Percentiles rank a stretch among this genome's conserved stretches.
Evolutionary conservation across 92 coral and sea anemone genomes (phyloP).

Genomic region (Siderastrea radians): DNA sequence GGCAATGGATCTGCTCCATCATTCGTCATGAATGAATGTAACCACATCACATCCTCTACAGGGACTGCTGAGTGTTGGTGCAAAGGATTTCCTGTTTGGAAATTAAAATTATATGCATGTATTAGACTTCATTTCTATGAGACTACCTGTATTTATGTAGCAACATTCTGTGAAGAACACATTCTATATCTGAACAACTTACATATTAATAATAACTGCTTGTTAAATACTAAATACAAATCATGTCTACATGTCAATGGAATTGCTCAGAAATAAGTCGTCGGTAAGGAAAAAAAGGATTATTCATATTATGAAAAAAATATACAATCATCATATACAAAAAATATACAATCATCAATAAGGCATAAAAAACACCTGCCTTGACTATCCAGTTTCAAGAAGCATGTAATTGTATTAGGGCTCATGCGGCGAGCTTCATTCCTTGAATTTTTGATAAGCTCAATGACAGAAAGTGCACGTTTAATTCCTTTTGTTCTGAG

Average conservation of each 20-base stretch:
- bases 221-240: too few species aligned
- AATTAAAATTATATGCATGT: not conserved
- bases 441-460: conserved; percentile 44
- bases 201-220: too few species aligned
- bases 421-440: conserved; percentile 57
- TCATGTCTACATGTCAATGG: too few species aligned
- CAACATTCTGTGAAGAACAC: too few species aligned
- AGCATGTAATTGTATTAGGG: conserved; percentile 20
- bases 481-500: conserved; percentile 52
- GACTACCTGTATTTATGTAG: too few species aligned
- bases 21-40: conserved; percentile 26
- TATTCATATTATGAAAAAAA: too few species aligned
- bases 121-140: too few species aligned
- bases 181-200: too few species aligned
- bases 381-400: conserved; percentile 42
- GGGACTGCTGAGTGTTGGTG: conserved; percentile 60
- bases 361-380: conserved; percentile 52
- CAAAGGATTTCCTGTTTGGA: conserved; percentile 47
- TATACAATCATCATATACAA: too few species aligned
- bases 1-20: conserved; percentile 13
- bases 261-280: too few species aligned
- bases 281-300: too few species aligned
- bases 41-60: conserved; percentile 38
- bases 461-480: conserved; percentile 63
- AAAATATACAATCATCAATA: too few species aligned